Base-by-base conservation (phyloP, 2,888 invertebrate species). In the Anthoptus insignis region DNA sequence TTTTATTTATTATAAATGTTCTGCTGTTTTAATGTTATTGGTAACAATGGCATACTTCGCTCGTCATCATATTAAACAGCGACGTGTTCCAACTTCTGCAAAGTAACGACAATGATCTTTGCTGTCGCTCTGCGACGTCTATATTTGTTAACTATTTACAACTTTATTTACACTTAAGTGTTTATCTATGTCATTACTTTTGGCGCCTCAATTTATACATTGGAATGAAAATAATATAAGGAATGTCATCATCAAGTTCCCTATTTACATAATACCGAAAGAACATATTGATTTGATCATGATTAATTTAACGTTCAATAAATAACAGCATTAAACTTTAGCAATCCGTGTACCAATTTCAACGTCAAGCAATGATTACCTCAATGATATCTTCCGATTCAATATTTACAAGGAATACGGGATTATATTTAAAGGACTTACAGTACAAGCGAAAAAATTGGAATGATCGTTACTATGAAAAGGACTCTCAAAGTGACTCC, bases 191-290 rank as follows among this genome's bases (percentile, higher is more conserved):
- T 56, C 63, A 49, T 56, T 61, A 47, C 83, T 80, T 87, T 86
- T 87, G 87, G 83, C 83, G 85, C 78, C 76, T 84, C 81, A 81
- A 83, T 87, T 85, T 87, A 86, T 83, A 88, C 74, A 85, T 80
- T 86, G 89, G 87, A 90, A 90, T 89, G 84, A 82, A 88, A 86
- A 82, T 86, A 87, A 88, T 84, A 91, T 86, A 85, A 84, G 91
- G 92, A 92, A 91, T 92, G 91, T 92, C 82, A 87, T 81, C 86
- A 84, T 81, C 83, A 75, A 70, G 76, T 71, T 74, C 73, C 73
- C 67, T 88, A 90, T 89, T 82, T 89, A 89, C 90, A 91, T 50
- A 78, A 79, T 75, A 64, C 72, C 76, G 76, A 84, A 75, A 72
- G 73, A 19, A 76, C 74, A 67, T 60, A 58, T 65, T 69, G 53